These are phyloP conservation scores for Ceryle rudis DNA, from an alignment of 2,797 vertebrate species.

Conservation along the genomic window DNA sequence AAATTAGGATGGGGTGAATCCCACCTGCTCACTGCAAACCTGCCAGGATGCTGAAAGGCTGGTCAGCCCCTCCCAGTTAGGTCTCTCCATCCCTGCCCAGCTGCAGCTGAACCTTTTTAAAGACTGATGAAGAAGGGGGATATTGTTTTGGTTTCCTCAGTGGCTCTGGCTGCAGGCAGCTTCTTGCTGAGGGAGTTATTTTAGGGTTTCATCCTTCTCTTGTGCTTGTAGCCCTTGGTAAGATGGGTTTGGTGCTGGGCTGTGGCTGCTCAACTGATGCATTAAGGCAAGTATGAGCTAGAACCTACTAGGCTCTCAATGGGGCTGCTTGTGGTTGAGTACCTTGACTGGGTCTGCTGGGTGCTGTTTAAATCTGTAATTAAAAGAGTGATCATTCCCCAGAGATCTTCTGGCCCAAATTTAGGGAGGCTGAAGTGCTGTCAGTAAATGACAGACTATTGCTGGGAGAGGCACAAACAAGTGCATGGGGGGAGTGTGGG, in stretches of 20 bases:
- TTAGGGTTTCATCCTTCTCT: background rate
- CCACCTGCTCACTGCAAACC: background rate
- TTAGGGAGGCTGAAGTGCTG: background rate
- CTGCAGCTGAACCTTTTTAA: background rate
- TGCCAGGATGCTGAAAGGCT: background rate
- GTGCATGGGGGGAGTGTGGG: fast-evolving
- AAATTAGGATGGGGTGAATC: background rate
- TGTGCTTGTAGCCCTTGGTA: fast-evolving
- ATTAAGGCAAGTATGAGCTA: background rate
- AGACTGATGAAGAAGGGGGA: fast-evolving
- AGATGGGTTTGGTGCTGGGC: fast-evolving
- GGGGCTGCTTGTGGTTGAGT: background rate
- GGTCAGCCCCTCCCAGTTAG: background rate
- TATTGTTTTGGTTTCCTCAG: fast-evolving
- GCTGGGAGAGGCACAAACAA: background rate
- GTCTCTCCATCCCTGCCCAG: background rate
- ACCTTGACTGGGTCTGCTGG: background rate
- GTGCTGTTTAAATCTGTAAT: background rate
- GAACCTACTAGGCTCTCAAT: fast-evolving
- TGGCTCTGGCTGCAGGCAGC: background rate
- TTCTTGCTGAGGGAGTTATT: background rate
- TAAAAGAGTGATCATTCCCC: background rate
- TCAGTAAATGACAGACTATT: background rate
- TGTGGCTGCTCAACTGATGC: background rate
- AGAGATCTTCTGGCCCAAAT: fast-evolving